Evolutionary conservation across 2,888 invertebrate species (phyloP), one percentile per base, ranked within the genome.

Genomic region (Hipparchia sbordonii): DNA sequence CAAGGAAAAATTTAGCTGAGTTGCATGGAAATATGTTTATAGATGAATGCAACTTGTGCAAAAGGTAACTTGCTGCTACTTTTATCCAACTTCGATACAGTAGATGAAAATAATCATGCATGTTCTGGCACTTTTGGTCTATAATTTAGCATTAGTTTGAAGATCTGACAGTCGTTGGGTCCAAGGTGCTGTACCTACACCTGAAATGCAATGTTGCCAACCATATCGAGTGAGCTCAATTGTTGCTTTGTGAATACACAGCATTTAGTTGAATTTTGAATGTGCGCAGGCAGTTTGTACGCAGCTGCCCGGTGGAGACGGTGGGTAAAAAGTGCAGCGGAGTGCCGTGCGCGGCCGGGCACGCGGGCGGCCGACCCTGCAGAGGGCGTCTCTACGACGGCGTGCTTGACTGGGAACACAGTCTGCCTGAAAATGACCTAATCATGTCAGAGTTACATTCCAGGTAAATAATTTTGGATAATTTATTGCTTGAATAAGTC

Each of bases 11-110:
- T 84, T 90, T 99, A 75, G 96, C 99, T 9, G 99, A 99, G 90
- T 94, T 99, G 65, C 99, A 99, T 94, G 99, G 99, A 1, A 99
- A 99, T 88, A 99, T 99, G 97, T 99, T 98, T 91, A 95, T 97
- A 52, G 98, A 99, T 87, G 97, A 98, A 85, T 99, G 99, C 87
- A 96, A 96, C 85, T 95, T 96, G 80, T 99, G 99, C 91, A 96
- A 97, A 88, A 96, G 95, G 96, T 96, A 90, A 67, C 23, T 63
- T 39, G 39, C 39, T 4, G 39, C 39, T 39, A 39, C 39, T 39
- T 0, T 39, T 39, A 39, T 39, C 39, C 2, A 39, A 39, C 39
- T 39, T 39, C 5, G 1, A 5, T 39, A 39, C 39, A 39, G 4
- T 39, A 39, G 39, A 39, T 39, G 39, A 39, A 39, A 39, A n/a